phyloP scores from a whole-genome alignment of 2,888 invertebrate genomes.

The Catocala nupta region DNA sequence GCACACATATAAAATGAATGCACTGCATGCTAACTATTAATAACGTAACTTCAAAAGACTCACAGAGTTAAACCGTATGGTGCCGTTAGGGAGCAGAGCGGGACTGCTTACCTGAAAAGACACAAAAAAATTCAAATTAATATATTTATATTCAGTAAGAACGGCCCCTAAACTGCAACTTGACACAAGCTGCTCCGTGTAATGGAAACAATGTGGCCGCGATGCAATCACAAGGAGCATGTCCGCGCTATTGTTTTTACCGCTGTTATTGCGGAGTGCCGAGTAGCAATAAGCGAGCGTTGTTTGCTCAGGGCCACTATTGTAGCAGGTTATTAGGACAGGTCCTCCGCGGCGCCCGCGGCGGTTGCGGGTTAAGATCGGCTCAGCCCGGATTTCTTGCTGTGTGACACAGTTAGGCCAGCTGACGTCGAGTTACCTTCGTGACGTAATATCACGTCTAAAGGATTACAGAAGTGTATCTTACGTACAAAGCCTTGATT shows the following conservation, averaged over 20 bases:
- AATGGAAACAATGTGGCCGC: conserved; percentile 72
- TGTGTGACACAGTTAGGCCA: conserved; percentile 57
- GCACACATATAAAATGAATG: no score
- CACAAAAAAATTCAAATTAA: conserved; percentile 50
- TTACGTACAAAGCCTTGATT: conserved; percentile 38
- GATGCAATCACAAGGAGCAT: conserved; percentile 76
- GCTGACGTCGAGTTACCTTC: conserved; percentile 42
- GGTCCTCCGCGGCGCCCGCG: conserved; percentile 64
- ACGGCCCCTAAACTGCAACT: conserved; percentile 63
- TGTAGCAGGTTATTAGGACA: conserved; percentile 81
- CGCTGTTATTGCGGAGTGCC: conserved; percentile 79
- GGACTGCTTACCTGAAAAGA: conserved; percentile 64
- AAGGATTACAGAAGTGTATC: conserved; percentile 42
- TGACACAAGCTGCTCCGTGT: conserved; percentile 69
- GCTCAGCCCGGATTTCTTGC: conserved; percentile 64
- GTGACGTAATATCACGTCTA: conserved; percentile 36
- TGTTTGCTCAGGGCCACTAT: conserved; percentile 81
- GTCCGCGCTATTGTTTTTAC: conserved; percentile 78
- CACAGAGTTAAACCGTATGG: conserved; percentile 10
- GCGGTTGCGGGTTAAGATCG: conserved; percentile 65
- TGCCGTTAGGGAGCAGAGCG: conserved; percentile 7
- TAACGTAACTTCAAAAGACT: background rate
- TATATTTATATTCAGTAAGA: conserved; percentile 54
- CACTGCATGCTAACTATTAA: background rate
- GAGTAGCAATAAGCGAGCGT: conserved; percentile 81